Evolutionary conservation across 2,113 vertebrate species (phyloP), one percentile per base, ranked within the genome.

Genomic region (Paradoxurus hermaphroditus): DNA sequence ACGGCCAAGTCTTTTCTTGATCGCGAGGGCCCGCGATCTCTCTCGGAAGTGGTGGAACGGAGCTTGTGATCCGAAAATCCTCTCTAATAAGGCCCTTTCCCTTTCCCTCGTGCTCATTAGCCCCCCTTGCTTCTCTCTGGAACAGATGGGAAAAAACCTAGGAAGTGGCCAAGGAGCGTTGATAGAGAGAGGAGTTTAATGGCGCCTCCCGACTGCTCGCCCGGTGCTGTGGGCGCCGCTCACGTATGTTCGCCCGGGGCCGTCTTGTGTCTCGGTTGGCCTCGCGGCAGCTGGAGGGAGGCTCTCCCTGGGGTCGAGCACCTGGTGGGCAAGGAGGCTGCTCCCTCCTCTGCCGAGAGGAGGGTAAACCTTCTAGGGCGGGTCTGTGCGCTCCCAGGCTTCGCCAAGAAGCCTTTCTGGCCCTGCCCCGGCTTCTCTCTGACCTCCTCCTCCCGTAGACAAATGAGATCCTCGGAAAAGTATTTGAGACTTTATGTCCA

Each of bases 381-480:
- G 73, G 72, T 53, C 85, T 94, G 27, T 77, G 44, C 67, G 16
- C 77, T 94, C 83, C 46, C 21, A 79, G 84, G 29, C 81, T 94
- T 86, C 56, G 93, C 94, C 67, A 68, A 39, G 34, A 63, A n/a
- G 34, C 62, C 95, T 79, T 79, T 51, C 70, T 51, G 29, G 84
- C 95, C 90, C 77, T 96, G 85, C 92, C 78, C 95, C 96, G 92
- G 44, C 88, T 98, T 78, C 78, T 94, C 85, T n/a, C 94, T 83
- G 84, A 97, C 94, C 95, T 94, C 96, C 95, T 95, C 86, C 96
- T 97, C 87, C 94, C 39, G 56, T 27, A 97, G 96, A 96, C 97
- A 97, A 97, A 97, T 97, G 97, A 98, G 97, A 97, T 97, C 96
- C 91, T 98, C n/a, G 4, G 96, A 96, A 98, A 97, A 97, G 56